Base-by-base conservation (phyloP, 2,888 invertebrate species). In the Tanytarsus gracilentus region DNA sequence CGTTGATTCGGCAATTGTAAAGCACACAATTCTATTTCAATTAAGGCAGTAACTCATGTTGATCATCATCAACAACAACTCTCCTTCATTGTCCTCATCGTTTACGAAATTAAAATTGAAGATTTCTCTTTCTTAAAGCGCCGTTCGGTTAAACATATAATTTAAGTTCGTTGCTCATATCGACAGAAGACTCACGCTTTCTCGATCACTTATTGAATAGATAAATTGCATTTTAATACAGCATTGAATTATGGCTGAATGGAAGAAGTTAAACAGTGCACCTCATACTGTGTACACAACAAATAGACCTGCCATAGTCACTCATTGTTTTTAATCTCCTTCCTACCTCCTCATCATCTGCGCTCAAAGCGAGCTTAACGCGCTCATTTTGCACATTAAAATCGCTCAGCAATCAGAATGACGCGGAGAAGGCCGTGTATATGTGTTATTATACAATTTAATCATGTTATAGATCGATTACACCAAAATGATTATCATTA, bases 171-270 rank as follows among this genome's bases (percentile, higher is more conserved):
- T n/a, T n/a, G n/a, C n/a, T n/a, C n/a, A n/a, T n/a, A n/a, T n/a
- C n/a, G n/a, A n/a, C 44, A 18, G 21, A 16, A 44, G 44, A 36
- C 36, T 36, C 21, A 44, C 18, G 44, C 44, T n/a, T n/a, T n/a
- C n/a, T 44, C 21, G 44, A 44, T 44, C 44, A 44, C 21, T 44
- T 44, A 44, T 23, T 26, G 27, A 51, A 18, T 51, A 51, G 27
- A 51, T 51, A 51, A 51, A 51, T 51, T 30, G 51, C 30, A 51
- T 51, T 51, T 51, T 51, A 51, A 51, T 51, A 51, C 25, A 51
- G 21, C 27, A 51, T 51, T 51, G 51, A 51, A 16, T 51, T 30
- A 51, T 29, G 51, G 51, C 27, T 30, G 27, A 51, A 21, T 8
- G 51, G 30, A 14, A 18, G 6, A 21, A 27, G 16, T 18, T 9